phyloP scores from a whole-genome alignment of 37 sponge, comb jelly and placozoan genomes.

The Oopsacas minuta region DNA sequence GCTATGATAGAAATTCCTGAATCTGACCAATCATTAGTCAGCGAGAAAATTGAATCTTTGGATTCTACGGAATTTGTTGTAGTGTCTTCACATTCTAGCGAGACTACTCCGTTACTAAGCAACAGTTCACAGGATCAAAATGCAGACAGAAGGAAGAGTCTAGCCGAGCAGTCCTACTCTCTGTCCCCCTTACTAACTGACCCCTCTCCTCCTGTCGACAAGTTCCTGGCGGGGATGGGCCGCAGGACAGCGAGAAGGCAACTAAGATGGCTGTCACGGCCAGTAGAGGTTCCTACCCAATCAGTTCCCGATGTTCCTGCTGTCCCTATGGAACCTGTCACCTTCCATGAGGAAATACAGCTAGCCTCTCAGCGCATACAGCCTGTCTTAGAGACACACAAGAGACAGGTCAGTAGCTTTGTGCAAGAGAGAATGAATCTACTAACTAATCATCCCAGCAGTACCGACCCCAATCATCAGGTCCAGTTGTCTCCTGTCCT shows the following conservation, averaged over 20 bases:
- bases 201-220: not conserved
- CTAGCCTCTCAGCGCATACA: not conserved
- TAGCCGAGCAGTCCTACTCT: not conserved
- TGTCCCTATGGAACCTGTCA: not conserved
- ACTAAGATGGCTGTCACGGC: not conserved
- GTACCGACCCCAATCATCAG: not conserved
- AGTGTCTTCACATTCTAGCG: not conserved
- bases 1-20: not conserved
- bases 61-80: not conserved
- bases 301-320: not conserved
- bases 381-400: not conserved
- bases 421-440: not conserved
- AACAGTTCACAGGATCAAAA: not conserved
- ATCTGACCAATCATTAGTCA: not conserved
- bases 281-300: not conserved
- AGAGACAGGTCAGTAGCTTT: not conserved
- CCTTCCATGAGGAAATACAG: not conserved
- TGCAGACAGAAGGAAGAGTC: not conserved
- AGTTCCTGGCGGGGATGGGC: constrained; percentile 10
- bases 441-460: not conserved
- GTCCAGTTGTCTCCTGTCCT: not conserved
- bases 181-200: not conserved
- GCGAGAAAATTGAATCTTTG: not conserved
- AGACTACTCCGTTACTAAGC: not conserved
- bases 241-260: not conserved